Conservation (phyloP, 1,140 invertebrate species). For the Chrysomallon squamiferum region DNA sequence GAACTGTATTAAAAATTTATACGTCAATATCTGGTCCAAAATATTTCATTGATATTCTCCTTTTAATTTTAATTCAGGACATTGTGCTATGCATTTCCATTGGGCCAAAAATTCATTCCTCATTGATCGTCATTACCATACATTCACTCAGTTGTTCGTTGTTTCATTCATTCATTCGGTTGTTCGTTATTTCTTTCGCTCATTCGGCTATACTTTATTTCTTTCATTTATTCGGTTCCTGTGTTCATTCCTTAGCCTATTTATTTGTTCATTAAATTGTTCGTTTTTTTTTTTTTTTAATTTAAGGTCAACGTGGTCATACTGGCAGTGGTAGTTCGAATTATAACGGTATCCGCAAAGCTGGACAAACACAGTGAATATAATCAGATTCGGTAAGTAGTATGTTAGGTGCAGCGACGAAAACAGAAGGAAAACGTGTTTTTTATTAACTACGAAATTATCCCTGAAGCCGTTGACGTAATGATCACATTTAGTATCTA, state of each 20-base stretch:
- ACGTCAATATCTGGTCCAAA: too few relatives aligned
- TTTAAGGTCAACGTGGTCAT: constrained; percentile 54
- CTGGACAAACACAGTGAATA: constrained; percentile 26
- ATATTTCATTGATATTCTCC: too few relatives aligned
- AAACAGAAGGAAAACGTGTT: too few relatives aligned
- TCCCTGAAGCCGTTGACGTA: too few relatives aligned
- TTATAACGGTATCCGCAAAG: constrained; percentile 39
- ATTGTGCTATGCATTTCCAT: neutral
- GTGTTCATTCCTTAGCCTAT: too few relatives aligned
- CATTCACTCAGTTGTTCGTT: neutral
- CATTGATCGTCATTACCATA: neutral
- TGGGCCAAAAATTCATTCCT: neutral
- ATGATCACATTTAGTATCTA: too few relatives aligned
- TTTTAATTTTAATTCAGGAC: neutral
- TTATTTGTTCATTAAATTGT: too few relatives aligned
- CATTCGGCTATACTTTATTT: neutral
- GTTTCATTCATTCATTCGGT: neutral
- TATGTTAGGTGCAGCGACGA: too few relatives aligned
- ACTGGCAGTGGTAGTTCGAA: constrained; percentile 35
- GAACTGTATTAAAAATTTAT: too few relatives aligned
- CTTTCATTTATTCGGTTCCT: neutral
- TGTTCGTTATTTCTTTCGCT: too few relatives aligned
- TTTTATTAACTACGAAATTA: too few relatives aligned
- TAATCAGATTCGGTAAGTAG: constrained; percentile 39
- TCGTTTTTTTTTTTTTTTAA: too few relatives aligned